A percentile compares a stretch with the other conserved stretches of the same genome.
Evolutionary conservation across 2,113 vertebrate species (phyloP).

Genomic region (Takifugu bimaculatus): DNA sequence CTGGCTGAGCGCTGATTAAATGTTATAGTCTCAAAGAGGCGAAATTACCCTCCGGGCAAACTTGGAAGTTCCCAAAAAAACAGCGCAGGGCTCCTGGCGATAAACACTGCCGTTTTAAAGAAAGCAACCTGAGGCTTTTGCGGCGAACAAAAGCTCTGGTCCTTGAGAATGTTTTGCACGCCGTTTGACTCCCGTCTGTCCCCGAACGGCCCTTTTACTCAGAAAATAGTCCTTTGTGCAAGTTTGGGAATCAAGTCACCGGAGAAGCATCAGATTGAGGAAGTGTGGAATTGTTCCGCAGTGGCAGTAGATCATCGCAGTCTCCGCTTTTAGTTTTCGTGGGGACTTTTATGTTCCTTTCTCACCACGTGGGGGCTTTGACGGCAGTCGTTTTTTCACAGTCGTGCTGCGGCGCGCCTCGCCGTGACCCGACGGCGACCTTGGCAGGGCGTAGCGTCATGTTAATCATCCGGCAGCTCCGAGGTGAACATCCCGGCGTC

Average conservation of each 20-base stretch:
- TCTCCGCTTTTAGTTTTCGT: not conserved
- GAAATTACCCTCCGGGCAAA: constrained; percentile 6
- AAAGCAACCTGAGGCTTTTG: constrained; percentile 9
- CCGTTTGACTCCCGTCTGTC: constrained; percentile 40
- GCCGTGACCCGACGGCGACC: constrained; percentile 21
- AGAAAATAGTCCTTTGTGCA: constrained; percentile 13
- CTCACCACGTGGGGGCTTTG: not conserved
- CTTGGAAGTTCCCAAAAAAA: not conserved
- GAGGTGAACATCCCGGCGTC: constrained; percentile 24
- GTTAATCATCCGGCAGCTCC: constrained; percentile 27
- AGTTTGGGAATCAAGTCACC: constrained; percentile 18
- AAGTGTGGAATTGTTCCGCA: not conserved
- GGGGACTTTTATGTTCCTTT: constrained; percentile 1
- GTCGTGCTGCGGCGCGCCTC: not conserved
- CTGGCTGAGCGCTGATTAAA: constrained; percentile 43
- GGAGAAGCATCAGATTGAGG: constrained; percentile 6
- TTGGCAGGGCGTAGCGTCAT: constrained; percentile 21
- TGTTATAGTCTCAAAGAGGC: constrained; percentile 25
- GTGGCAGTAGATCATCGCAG: not conserved
- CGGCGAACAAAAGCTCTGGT: constrained; percentile 40
- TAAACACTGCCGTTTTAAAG: constrained; percentile 17
- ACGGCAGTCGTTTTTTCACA: too few species aligned
- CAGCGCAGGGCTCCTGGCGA: constrained; percentile 1
- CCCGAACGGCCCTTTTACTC: constrained; percentile 18
- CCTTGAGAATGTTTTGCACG: constrained; percentile 38